These are phyloP conservation scores for Hartigia nigra DNA, from an alignment of 2,888 invertebrate genomes.

Conservation along the genomic window DNA sequence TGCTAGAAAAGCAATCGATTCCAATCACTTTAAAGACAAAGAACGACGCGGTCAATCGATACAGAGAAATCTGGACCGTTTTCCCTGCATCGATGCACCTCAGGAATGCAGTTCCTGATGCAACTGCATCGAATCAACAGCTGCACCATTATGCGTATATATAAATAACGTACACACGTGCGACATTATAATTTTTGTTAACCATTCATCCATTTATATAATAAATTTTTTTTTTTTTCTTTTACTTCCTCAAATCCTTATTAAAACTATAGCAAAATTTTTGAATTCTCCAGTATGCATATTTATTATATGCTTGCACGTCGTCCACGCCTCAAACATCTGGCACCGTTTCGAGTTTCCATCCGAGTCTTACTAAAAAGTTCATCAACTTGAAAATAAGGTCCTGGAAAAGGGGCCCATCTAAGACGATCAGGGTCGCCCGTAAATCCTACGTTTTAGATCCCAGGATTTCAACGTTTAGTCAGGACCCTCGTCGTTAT, in stretches of 20 bases:
- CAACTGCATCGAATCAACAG: not conserved
- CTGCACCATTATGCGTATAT: not conserved
- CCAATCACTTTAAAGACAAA: not conserved
- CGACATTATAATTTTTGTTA: not conserved
- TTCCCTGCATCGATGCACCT: not conserved
- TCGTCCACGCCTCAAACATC: not conserved
- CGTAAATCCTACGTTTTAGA: slow-evolving; percentile 34
- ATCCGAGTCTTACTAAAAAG: no score
- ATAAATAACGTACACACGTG: not conserved
- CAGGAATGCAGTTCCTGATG: not conserved
- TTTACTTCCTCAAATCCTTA: not conserved
- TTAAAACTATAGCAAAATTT: not conserved
- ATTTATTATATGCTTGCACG: not conserved
- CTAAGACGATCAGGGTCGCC: slow-evolving; percentile 16
- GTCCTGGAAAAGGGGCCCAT: not conserved
- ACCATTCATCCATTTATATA: not conserved
- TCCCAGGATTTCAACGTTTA: slow-evolving; percentile 6
- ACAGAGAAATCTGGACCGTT: not conserved
- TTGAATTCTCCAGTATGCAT: not conserved
- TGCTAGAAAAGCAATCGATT: not conserved
- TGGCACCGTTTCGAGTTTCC: not conserved
- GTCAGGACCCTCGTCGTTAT: slow-evolving; percentile 26
- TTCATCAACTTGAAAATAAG: not conserved
- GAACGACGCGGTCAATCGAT: not conserved
- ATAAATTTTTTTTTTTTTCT: not conserved